Evolutionary conservation across 2,113 vertebrate genomes (phyloP), one percentile per base, ranked within the genome.

Genomic region (Rhadina sibilatrix): DNA sequence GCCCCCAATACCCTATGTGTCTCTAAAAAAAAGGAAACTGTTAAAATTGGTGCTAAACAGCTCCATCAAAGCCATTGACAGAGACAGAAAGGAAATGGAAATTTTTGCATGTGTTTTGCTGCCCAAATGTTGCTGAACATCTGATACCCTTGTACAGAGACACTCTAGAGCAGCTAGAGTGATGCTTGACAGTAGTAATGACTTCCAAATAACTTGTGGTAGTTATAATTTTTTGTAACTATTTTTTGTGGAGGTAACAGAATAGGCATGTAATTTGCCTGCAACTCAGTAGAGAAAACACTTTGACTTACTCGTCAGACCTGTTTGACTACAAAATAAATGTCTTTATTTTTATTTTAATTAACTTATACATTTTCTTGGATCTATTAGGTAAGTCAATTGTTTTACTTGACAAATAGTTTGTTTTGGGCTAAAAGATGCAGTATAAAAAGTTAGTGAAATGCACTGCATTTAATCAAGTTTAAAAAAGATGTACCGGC

Each of bases 311-410:
- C 81, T 82, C 0, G 0, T 53, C 54, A 56, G 50, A 18, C 61
- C n/a, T 66, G 42, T 89, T 70, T 65, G 42, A 83, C 49, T 66
- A 87, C 27, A 87, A 92, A 89, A 82, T 33, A 78, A 68, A 74
- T 56, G 15, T 35, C 57, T 82, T 82, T 92, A 60, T 85, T 88
- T 92, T 79, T 30, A 77, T 89, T 93, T 90, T 95, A 64, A 94
- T 92, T 77, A 89, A 86, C 9, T 83, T 81, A 33, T 3, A 57
- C 6, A 22, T 54, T 35, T 30, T 84, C 56, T 54, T 71, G 42
- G 44, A 68, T 85, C 44, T 53, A 4, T 71, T 57, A 66, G 8
- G 33, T 59, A 42, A n/a, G 50, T 11, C 60, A 88, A 81, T 60
- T 53, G 56, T 71, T 54, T 40, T 47, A 57, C 53, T 54, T 83